Evolutionary conservation across 1,140 invertebrate genomes (phyloP), one percentile per base, ranked within the genome.

Genomic region (Trichomalopsis sarcophagae): DNA sequence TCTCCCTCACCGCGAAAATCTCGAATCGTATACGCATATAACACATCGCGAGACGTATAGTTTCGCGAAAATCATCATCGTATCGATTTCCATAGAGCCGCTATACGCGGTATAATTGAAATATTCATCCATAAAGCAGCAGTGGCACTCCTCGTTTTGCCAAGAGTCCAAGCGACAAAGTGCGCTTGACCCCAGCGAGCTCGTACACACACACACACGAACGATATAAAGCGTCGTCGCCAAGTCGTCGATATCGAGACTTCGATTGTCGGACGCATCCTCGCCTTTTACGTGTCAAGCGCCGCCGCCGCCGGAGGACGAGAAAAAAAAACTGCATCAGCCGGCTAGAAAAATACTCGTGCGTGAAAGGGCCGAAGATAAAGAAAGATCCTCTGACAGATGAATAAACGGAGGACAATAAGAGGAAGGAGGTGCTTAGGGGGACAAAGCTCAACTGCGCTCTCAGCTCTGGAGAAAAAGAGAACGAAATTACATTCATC

Each of bases 221-320:
- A n/a, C 33, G 33, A 36, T 36, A 36, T 74, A 75, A 80, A 80
- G 50, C 50, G 77, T 81, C 47, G 76, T 78, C 68, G 78, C 69
- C 68, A 74, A 80, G 84, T 84, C 79, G 71, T 84, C 78, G 78
- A 80, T 84, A 80, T 79, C 44, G 69, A 36, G 66, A 50, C 69
- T 84, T 27, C 77, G 77, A 80, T 74, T 84, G 78, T 85, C 73
- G 30, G 33, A 50, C 55, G 76, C 69, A 80, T 76, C 62, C 69
- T 76, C 62, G 40, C 79, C 73, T 85, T 81, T 81, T 76, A 81
- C 68, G 78, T 36, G 47, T 85, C 78, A 76, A 80, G 50, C 36
- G n/a, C n/a, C 17, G 69, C 27, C 66, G 40, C 27, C 27, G 27
- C 27, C 27, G 9, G n/a, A 7, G 1, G 23, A n/a, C 33, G 4